phyloP scores from a whole-genome alignment of 2,797 vertebrate genomes.

The Holocentrus rufus region DNA sequence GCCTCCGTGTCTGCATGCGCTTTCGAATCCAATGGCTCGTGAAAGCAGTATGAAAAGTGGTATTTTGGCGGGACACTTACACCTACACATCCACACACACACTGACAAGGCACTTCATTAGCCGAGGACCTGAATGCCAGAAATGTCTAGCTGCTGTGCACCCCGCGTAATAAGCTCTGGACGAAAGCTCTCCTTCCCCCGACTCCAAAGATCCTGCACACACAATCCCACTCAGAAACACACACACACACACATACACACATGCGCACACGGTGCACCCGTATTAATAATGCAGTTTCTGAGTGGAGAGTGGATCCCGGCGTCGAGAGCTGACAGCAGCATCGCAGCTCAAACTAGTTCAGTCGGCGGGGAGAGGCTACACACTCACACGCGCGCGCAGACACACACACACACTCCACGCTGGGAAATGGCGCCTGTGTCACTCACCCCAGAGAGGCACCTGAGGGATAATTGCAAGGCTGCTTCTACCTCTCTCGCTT shows the following conservation, averaged over 20 bases:
- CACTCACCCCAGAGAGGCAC: slow-evolving; percentile 39
- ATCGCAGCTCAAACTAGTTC: slow-evolving; percentile 45
- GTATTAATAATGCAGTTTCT: slow-evolving; percentile 44
- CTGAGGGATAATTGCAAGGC: slow-evolving; percentile 57
- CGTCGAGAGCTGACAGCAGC: slow-evolving; percentile 39
- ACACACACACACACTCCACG: neutral
- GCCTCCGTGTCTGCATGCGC: slow-evolving; percentile 1
- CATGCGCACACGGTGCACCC: neutral
- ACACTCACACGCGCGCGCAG: neutral
- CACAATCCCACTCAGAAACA: neutral
- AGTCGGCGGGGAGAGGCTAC: slow-evolving; percentile 19
- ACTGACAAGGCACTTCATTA: slow-evolving; percentile 69
- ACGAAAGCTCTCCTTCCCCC: slow-evolving; percentile 45
- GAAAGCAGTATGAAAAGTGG: slow-evolving; percentile 43
- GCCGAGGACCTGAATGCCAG: slow-evolving; percentile 59
- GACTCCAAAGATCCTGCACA: slow-evolving; percentile 45
- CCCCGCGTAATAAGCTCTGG: slow-evolving; percentile 63
- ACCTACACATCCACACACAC: neutral
- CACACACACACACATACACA: neutral
- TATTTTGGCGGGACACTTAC: slow-evolving; percentile 23
- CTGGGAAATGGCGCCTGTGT: slow-evolving; percentile 27
- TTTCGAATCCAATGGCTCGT: slow-evolving; percentile 46
- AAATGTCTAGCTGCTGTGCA: slow-evolving; percentile 56
- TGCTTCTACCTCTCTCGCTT: slow-evolving; percentile 26
- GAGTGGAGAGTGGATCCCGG: slow-evolving; percentile 31